Conservation (phyloP, 1,140 invertebrate species). For the Halotydeus destructor region DNA sequence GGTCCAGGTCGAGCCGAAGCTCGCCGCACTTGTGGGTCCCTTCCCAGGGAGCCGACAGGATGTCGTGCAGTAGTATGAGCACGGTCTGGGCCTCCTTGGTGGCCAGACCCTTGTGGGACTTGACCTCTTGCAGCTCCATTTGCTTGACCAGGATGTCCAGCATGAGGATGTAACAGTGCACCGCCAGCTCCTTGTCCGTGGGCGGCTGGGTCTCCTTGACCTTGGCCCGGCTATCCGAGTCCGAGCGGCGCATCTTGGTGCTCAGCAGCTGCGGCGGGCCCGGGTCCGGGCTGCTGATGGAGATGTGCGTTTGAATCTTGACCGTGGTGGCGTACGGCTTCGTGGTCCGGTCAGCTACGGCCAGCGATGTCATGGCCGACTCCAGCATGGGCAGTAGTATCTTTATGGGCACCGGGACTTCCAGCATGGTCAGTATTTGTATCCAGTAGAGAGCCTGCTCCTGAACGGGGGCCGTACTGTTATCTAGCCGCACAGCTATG, state of each 20-base stretch:
- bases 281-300: background rate
- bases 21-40: slow-evolving; percentile 43
- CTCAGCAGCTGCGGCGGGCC: background rate
- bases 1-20: background rate
- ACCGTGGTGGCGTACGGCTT: background rate
- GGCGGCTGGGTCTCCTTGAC: background rate
- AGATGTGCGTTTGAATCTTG: slow-evolving; percentile 3
- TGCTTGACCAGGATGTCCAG: slow-evolving; percentile 85
- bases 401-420: slow-evolving; percentile 64
- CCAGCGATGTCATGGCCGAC: slow-evolving; percentile 39
- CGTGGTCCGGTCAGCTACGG: background rate
- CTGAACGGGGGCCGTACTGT: slow-evolving; percentile 63
- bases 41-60: slow-evolving; percentile 52
- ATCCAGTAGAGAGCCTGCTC: slow-evolving; percentile 86
- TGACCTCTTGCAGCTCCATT: slow-evolving; percentile 82
- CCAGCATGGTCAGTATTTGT: slow-evolving; percentile 67
- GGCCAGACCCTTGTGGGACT: slow-evolving; percentile 54
- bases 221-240: background rate
- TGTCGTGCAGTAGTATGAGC: slow-evolving; percentile 46
- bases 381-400: slow-evolving; percentile 72
- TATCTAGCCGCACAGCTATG: slow-evolving; percentile 60
- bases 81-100: slow-evolving; percentile 39
- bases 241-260: background rate
- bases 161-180: slow-evolving; percentile 89
- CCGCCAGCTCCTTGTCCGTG: slow-evolving; percentile 18